Conservation (phyloP, 2,888 invertebrate species). For the Volucella inflata region DNA sequence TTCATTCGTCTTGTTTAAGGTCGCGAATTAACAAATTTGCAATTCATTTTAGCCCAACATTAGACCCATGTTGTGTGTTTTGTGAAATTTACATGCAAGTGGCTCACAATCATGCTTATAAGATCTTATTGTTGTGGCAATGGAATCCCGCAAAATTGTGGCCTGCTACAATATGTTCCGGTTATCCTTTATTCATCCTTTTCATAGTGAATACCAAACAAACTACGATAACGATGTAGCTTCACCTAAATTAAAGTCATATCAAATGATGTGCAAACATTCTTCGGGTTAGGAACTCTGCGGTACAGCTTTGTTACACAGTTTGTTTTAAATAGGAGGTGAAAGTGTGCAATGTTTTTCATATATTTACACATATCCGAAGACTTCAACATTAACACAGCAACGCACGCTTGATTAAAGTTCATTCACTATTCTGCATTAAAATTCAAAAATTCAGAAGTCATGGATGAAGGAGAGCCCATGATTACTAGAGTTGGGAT, state of each 20-base stretch:
- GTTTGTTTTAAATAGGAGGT: slow-evolving; percentile 27
- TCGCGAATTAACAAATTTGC: slow-evolving; percentile 2
- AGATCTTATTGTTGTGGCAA: slow-evolving; percentile 7
- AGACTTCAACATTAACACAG: neutral
- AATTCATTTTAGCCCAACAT: slow-evolving; percentile 29
- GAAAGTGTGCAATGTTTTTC: slow-evolving; percentile 35
- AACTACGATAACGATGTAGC: slow-evolving; percentile 62
- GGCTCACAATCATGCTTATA: slow-evolving; percentile 12
- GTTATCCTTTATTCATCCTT: neutral
- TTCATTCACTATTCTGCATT: slow-evolving; percentile 72
- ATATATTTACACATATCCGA: neutral
- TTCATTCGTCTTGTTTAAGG: slow-evolving; percentile 11
- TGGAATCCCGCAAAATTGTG: slow-evolving; percentile 12
- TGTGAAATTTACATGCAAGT: slow-evolving; percentile 54
- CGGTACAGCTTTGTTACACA: slow-evolving; percentile 1
- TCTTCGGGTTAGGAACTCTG: neutral
- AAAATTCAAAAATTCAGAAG: slow-evolving; percentile 72
- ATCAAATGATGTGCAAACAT: slow-evolving; percentile 56
- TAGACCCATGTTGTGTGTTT: slow-evolving; percentile 27
- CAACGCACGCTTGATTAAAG: slow-evolving; percentile 64
- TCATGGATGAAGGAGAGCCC: slow-evolving; percentile 35
- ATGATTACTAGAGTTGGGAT: slow-evolving; percentile 26
- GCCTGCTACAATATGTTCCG: neutral
- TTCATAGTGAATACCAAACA: slow-evolving; percentile 42
- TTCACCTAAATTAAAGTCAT: slow-evolving; percentile 58